phyloP scores from a whole-genome alignment of 2,888 invertebrate genomes.

The Eledone cirrhosa region DNA sequence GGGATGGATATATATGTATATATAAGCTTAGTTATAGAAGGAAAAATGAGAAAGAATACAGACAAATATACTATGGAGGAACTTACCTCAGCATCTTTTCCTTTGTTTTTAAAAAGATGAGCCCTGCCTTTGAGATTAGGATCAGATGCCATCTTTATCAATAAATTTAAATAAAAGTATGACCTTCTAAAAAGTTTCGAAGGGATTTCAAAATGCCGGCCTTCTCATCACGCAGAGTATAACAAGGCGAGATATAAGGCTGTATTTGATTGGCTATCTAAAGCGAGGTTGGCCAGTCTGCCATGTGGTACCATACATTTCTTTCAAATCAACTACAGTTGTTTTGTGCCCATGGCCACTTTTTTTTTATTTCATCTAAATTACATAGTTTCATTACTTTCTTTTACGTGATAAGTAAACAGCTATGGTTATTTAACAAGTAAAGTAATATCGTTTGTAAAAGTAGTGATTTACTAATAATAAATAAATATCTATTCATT shows the following conservation, averaged over 20 bases:
- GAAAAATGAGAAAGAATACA: no score
- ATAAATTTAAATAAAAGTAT: slow-evolving; percentile 29
- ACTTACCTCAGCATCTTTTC: slow-evolving; percentile 98
- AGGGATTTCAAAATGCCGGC: slow-evolving; percentile 43
- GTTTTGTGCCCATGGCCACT: no score
- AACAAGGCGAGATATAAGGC: slow-evolving; percentile 17
- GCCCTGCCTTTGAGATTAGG: slow-evolving; percentile 52
- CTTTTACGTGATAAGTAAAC: no score
- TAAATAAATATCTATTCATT: no score
- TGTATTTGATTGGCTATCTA: slow-evolving; percentile 25
- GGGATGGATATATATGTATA: no score
- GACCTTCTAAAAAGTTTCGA: slow-evolving; percentile 29
- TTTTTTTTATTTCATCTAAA: no score
- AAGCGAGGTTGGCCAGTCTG: slow-evolving; percentile 24
- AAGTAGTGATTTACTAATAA: no score
- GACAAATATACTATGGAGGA: background rate
- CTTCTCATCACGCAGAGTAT: slow-evolving; percentile 27
- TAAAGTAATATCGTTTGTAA: no score
- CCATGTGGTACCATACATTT: slow-evolving; percentile 23
- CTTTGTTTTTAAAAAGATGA: slow-evolving; percentile 85
- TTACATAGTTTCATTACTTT: no score
- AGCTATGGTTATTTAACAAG: no score
- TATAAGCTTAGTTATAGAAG: no score
- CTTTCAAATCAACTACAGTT: no score
- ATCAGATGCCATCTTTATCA: slow-evolving; percentile 50